Conservation (phyloP, 2,797 vertebrate genomes). For the Lepidocolaptes lacrymiger region DNA sequence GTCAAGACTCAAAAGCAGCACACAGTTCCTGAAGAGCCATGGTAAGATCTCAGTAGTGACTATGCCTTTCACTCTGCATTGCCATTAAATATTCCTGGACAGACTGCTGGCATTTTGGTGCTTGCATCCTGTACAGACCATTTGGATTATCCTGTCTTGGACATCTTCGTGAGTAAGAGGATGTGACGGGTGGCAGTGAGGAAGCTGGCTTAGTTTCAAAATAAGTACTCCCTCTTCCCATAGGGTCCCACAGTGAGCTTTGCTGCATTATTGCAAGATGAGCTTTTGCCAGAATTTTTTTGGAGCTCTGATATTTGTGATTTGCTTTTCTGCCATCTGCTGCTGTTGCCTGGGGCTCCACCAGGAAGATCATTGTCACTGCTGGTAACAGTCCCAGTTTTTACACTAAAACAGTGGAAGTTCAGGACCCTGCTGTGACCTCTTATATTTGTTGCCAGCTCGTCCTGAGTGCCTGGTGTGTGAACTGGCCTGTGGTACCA, state of each 20-base stretch:
- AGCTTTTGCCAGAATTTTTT: neutral
- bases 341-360: neutral
- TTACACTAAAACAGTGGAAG: neutral
- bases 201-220: neutral
- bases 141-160: neutral
- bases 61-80: neutral
- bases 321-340: neutral
- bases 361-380: neutral
- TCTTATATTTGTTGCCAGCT: neutral
- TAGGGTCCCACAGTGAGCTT: neutral
- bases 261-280: neutral
- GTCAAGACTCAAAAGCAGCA: neutral
- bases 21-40: neutral
- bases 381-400: neutral
- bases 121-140: neutral
- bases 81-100: neutral
- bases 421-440: neutral
- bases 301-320: neutral
- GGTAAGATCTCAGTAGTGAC: neutral
- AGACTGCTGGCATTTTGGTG: neutral
- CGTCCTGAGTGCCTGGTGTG: neutral
- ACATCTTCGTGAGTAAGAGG: neutral
- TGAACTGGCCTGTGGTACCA: neutral
- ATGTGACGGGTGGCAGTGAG: neutral
- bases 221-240: neutral